These are phyloP conservation scores for Achlya flavicornis DNA, from an alignment of 2,888 invertebrate species.

Conservation along the genomic window DNA sequence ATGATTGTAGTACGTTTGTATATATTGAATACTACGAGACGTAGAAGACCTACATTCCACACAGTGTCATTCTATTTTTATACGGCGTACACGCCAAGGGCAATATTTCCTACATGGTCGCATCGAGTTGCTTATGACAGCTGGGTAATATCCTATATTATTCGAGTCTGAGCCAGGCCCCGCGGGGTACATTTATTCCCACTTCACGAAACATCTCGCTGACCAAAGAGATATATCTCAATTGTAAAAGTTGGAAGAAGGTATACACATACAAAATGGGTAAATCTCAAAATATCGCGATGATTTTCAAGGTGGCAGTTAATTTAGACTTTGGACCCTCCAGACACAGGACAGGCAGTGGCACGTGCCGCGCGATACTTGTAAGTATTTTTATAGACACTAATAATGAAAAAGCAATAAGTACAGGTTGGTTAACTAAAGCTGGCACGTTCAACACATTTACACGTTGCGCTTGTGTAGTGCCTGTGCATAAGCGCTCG, in stretches of 20 bases:
- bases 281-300: background rate
- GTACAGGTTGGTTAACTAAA: no score
- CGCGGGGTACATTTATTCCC: background rate
- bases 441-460: no score
- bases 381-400: no score
- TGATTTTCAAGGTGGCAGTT: no score
- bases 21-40: background rate
- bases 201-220: background rate
- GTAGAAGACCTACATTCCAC: slow-evolving; percentile 4
- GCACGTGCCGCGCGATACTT: no score
- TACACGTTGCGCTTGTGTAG: no score
- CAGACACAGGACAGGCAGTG: no score
- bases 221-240: background rate
- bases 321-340: no score
- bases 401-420: no score
- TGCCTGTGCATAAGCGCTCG: no score
- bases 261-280: background rate
- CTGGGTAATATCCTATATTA: slow-evolving; percentile 15
- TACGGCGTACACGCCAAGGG: slow-evolving; percentile 14
- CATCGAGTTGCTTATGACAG: slow-evolving; percentile 25
- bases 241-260: background rate
- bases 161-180: slow-evolving; percentile 12
- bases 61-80: slow-evolving; percentile 6
- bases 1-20: background rate
- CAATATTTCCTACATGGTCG: slow-evolving; percentile 29